These are phyloP conservation scores for Apodemus agrarius DNA, from an alignment of 2,797 vertebrate species.

Conservation along the genomic window DNA sequence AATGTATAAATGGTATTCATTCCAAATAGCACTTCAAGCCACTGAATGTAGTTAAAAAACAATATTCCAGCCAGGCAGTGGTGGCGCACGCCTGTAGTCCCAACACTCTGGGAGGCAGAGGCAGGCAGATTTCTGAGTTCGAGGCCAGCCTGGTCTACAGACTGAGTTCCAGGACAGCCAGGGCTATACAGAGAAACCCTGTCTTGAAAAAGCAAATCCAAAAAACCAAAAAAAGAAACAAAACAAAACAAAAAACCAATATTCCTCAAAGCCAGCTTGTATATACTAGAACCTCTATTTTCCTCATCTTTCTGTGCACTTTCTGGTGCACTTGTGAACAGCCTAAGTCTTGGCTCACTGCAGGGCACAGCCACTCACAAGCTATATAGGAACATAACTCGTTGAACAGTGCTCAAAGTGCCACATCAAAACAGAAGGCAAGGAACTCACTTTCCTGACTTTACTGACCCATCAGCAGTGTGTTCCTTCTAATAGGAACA, in stretches of 20 bases:
- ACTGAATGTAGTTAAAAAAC: not conserved
- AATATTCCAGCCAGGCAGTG: too few species aligned
- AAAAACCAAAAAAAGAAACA: too few species aligned
- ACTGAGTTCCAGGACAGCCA: too few species aligned
- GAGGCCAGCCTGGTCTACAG: too few species aligned
- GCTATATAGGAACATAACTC: constrained; percentile 3
- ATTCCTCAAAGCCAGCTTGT: not conserved
- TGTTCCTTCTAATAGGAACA: constrained; percentile 36
- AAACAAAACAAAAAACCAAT: too few species aligned
- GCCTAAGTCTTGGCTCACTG: not conserved
- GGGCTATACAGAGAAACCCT: too few species aligned
- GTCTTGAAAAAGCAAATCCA: too few species aligned
- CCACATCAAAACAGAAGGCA: constrained; percentile 11
- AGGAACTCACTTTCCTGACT: not conserved
- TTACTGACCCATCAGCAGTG: constrained; percentile 31
- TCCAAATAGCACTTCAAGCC: constrained; percentile 45
- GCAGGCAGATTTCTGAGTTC: too few species aligned
- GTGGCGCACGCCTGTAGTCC: too few species aligned
- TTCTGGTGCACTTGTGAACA: not conserved
- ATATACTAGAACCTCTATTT: not conserved
- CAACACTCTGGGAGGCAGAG: too few species aligned
- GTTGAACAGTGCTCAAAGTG: not conserved
- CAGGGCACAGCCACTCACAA: not conserved
- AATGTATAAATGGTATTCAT: not conserved
- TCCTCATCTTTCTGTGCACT: not conserved